Base-by-base conservation (phyloP, 2,797 vertebrate species). In the Calcarius lapponicus region DNA sequence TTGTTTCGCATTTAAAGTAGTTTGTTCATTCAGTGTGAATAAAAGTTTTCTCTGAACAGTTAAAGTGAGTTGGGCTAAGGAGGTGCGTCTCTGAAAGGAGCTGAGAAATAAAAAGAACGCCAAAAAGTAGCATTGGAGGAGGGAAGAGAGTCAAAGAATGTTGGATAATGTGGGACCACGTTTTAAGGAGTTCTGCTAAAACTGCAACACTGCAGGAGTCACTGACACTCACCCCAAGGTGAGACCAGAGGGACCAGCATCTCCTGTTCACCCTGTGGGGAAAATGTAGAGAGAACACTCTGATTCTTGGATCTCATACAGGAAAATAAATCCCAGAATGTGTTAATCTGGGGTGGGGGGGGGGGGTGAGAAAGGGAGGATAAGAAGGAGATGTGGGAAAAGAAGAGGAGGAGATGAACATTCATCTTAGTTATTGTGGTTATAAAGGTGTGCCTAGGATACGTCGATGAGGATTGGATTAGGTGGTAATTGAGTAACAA, bases 401-500 rank as follows among this genome's bases (percentile, higher is more conserved):
- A 93, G 64, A 90, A 80, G 86, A 86, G 81, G 62, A 72, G 76
- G 81, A 86, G 62, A 56, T 62, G 70, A 83, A 51, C 32, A 19
- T 56, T 38, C 9, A 7, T 45, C n/a, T 36, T 84, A 50, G n/a
- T 74, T 79, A 40, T 76, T 83, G 91, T 86, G 84, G 75, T 87
- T 91, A 56, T 45, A 76, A 70, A 93, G 88, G 79, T 80, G 87
- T 88, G 81, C 34, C 61, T 76, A 19, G 38, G n/a, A 91, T 71
- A 92, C 40, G 43, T 51, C 74, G 86, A 61, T 66, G 58, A 32
- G 40, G 25, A 74, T 92, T 93, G 38, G 74, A 65, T 83, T 88
- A 83, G n/a, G 69, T 80, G 72, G 60, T 86, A 90, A 91, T 83
- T 88, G 87, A 86, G 91, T 93, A 95, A 88, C 54, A 71, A 34